Evolutionary conservation across 37 sponge, comb jelly and placozoan genomes (phyloP), one percentile per base, ranked within the genome.

Genomic region (Diacarnus erythraeanus): DNA sequence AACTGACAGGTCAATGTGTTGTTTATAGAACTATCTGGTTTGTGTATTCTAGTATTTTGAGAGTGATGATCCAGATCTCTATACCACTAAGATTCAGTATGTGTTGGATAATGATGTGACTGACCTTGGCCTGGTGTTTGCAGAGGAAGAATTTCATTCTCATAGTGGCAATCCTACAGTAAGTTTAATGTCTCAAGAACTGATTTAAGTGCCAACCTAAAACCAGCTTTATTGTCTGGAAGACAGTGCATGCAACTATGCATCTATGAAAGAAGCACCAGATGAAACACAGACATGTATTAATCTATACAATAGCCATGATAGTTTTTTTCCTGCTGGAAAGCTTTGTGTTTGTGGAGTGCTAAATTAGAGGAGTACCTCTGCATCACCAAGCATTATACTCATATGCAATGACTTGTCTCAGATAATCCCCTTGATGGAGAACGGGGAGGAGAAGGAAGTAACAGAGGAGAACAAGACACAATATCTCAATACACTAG

Each of bases 381-480:
- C n/a, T n/a, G n/a, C n/a, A n/a, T n/a, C n/a, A n/a, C n/a, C n/a
- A n/a, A n/a, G n/a, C n/a, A n/a, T n/a, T n/a, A n/a, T n/a, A n/a
- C n/a, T n/a, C n/a, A n/a, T n/a, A n/a, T n/a, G n/a, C n/a, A n/a
- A n/a, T n/a, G n/a, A n/a, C n/a, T n/a, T n/a, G n/a, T n/a, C n/a
- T 47, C 12, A 95, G 93, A 70, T 87, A 5, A 82, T 97, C 10
- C 87, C 92, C 17, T 82, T 97, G 59, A 79, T 78, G 9, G 83
- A 88, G 30, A 76, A 84, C 40, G 97, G 97, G 3, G 90, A 73
- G n/a, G 74, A 89, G 36, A 78, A 87, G 20, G 78, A 73, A 33
- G 97, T 97, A n/a, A 94, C 94, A 35, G 94, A 97, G 64, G 72
- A 75, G 54, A 97, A 97, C 57, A 97, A 97, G 42, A 39, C 86